These are phyloP conservation scores for Scaptomyza caliginosa DNA, from an alignment of 2,888 invertebrate genomes.

Conservation along the genomic window DNA sequence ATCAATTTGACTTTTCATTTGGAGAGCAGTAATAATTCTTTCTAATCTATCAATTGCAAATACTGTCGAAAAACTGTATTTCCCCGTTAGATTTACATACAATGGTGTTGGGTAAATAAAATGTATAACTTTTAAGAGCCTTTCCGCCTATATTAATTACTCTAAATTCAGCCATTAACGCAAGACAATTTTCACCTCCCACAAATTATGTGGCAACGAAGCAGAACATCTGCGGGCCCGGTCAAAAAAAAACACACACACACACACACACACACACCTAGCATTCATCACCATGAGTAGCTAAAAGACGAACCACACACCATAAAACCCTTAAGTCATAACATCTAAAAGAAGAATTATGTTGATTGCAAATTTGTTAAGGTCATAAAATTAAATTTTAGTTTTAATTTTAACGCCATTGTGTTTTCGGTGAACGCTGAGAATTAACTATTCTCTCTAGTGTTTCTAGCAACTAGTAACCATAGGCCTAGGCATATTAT, in stretches of 20 bases:
- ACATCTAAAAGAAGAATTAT: slow-evolving; percentile 62
- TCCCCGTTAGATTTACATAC: slow-evolving; percentile 56
- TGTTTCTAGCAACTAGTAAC: slow-evolving; percentile 5
- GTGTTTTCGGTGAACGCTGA: slow-evolving; percentile 37
- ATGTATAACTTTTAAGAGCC: slow-evolving; percentile 17
- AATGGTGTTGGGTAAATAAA: slow-evolving; percentile 41
- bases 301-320: slow-evolving; percentile 38
- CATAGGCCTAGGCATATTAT: slow-evolving; percentile 61
- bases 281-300: slow-evolving; percentile 1
- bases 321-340: slow-evolving; percentile 67
- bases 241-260: slow-evolving; percentile 14
- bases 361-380: slow-evolving; percentile 81
- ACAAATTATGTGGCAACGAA: slow-evolving; percentile 69
- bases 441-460: slow-evolving; percentile 1
- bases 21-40: too few species aligned
- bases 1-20: slow-evolving; percentile 30
- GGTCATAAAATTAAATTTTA: slow-evolving; percentile 79
- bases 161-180: slow-evolving; percentile 75
- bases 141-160: slow-evolving; percentile 64
- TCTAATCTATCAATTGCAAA: too few species aligned
- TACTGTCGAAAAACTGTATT: too few species aligned
- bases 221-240: slow-evolving; percentile 55
- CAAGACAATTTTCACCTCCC: slow-evolving; percentile 77
- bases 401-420: slow-evolving; percentile 81
- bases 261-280: background rate